Conservation (phyloP, 2,113 vertebrate species). For the Vidua chalybeata region DNA sequence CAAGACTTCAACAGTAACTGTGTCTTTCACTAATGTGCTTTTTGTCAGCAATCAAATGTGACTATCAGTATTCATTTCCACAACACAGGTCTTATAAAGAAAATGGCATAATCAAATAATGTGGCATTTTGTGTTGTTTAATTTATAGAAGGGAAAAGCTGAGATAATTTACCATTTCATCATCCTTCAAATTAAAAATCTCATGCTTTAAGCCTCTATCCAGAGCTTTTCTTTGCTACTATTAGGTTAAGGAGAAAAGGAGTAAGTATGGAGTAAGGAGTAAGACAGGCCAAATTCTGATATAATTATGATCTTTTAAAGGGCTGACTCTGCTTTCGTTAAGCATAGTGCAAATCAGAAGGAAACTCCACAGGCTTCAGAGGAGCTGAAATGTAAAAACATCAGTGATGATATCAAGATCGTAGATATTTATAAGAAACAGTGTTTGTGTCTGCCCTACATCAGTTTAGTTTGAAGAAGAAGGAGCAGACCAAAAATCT, state of each 20-base stretch:
- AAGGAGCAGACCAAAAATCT: not conserved
- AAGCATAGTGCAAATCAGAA: not conserved
- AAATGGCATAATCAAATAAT: not conserved
- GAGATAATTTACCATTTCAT: not conserved
- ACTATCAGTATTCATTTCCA: not conserved
- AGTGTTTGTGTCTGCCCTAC: not conserved
- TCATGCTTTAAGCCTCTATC: not conserved
- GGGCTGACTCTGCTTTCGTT: not conserved
- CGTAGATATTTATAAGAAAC: not conserved
- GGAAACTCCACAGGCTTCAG: not conserved
- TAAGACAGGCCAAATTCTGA: not conserved
- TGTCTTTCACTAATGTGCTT: not conserved
- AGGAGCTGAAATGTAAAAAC: not conserved
- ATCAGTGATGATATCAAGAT: not conserved
- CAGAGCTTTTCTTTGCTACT: not conserved
- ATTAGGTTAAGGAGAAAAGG: not conserved
- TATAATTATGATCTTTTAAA: not conserved
- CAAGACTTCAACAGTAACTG: not conserved
- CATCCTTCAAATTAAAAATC: not conserved
- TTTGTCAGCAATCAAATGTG: not conserved
- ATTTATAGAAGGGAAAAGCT: not conserved
- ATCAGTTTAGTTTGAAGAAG: not conserved
- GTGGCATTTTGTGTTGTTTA: not conserved
- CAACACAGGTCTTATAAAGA: not conserved
- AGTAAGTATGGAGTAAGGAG: not conserved